Base-by-base conservation (phyloP, 2,797 vertebrate genomes). In the Picus viridis region DNA sequence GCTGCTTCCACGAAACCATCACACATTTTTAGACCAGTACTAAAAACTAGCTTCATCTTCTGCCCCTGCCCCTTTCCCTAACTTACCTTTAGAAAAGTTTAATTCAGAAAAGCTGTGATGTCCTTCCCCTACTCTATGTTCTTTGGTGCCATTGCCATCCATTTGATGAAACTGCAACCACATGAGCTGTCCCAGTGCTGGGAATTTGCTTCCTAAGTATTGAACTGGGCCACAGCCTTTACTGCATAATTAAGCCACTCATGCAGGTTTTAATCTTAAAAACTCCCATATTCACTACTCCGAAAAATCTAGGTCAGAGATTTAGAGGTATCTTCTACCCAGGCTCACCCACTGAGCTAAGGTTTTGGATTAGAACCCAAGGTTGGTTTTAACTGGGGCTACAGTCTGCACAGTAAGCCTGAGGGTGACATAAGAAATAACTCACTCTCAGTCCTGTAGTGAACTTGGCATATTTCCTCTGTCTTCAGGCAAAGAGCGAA, bases 251-350 rank as follows among this genome's bases (percentile, higher is more conserved):
- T 79, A 91, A 92, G 16, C 22, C 45, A 51, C 30, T 92, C 84
- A 82, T 5, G 49, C 43, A 32, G n/a, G 27, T 92, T 88, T 90
- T 88, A 86, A 88, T 73, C 83, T 57, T 47, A 73, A 86, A 72
- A 90, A 29, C 30, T 74, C 16, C 20, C 34, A 34, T 26, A 78
- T 27, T 92, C 53, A 58, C n/a, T 39, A 51, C 65, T 76, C 63
- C 29, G 56, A 75, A 90, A 70, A 89, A 92, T 75, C 53, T 86
- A 78, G 89, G 85, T 90, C 76, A 78, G 79, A 67, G 34, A 59
- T 90, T 34, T 85, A 69, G 39, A 81, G 43, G 34, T 59, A 53
- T 24, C 5, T 34, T 29, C 47, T 5, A 76, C 39, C 4, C 32
- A 63, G 26, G 41, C n/a, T 58, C 77, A 63, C 34, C 65, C 36